A percentile compares a stretch with the other conserved stretches of the same genome.
phyloP scores from a whole-genome alignment of 2,888 invertebrate genomes.

The Lysandra coridon region DNA sequence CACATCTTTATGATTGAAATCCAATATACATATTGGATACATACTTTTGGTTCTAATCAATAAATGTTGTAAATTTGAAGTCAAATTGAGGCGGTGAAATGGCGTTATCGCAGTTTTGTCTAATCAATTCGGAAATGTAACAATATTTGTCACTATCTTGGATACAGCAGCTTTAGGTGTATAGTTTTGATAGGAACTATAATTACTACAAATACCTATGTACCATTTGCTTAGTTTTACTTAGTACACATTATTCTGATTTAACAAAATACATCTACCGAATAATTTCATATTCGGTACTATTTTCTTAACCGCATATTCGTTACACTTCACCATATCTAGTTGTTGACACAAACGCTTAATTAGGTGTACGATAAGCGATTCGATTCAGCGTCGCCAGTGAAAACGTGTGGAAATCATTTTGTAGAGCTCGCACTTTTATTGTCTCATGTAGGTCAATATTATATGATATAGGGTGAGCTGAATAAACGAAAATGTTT shows the following conservation, averaged over 20 bases:
- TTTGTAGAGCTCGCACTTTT: not conserved
- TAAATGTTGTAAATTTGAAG: too few species aligned
- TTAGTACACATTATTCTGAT: not conserved
- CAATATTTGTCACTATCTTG: too few species aligned
- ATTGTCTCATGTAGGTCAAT: slow-evolving; percentile 5
- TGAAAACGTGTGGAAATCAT: slow-evolving; percentile 6
- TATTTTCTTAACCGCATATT: not conserved
- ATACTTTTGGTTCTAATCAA: too few species aligned
- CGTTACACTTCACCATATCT: not conserved
- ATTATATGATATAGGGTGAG: not conserved
- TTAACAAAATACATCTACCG: not conserved
- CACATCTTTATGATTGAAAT: too few species aligned
- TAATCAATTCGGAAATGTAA: too few species aligned
- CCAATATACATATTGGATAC: too few species aligned
- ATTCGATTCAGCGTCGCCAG: slow-evolving; percentile 5
- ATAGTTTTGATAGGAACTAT: too few species aligned
- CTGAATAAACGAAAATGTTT: not conserved
- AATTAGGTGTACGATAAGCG: slow-evolving; percentile 54
- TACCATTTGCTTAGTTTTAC: not conserved
- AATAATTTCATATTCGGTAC: not conserved
- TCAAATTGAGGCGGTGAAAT: too few species aligned
- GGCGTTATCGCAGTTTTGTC: too few species aligned
- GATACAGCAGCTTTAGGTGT: too few species aligned
- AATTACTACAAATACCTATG: not conserved
- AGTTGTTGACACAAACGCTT: slow-evolving; percentile 62